Percentiles rank a stretch among this genome's conserved stretches.
Evolutionary conservation across 2,888 invertebrate genomes (phyloP).

Genomic region (Dione juno): DNA sequence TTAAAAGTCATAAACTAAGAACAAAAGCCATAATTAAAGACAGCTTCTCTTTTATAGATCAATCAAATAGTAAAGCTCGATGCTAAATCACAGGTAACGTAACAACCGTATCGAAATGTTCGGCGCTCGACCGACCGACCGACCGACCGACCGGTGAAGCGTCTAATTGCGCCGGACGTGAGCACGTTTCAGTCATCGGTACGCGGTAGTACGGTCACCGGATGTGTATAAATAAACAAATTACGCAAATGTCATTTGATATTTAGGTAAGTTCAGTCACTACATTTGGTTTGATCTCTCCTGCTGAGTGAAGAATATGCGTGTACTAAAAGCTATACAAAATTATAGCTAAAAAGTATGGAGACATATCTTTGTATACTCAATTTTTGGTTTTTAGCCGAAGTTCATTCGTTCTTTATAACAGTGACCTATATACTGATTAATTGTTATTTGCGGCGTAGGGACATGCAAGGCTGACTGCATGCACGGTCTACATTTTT

Average conservation of each 20-base stretch:
- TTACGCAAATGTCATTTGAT: conserved; percentile 6
- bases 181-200: neutral
- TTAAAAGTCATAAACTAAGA: neutral
- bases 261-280: neutral
- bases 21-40: neutral
- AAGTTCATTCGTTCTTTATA: no score
- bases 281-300: no score
- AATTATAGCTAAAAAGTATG: no score
- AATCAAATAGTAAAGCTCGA: neutral
- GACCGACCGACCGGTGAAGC: conserved; percentile 26
- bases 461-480: no score
- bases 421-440: no score
- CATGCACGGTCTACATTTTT: no score
- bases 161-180: conserved; percentile 37
- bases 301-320: no score
- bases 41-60: neutral
- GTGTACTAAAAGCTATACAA: no score
- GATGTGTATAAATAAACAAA: conserved; percentile 15
- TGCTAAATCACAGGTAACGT: neutral
- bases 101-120: conserved; percentile 32
- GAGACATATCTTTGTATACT: no score
- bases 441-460: no score
- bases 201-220: neutral
- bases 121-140: neutral
- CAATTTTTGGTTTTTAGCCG: no score